Evolutionary conservation across 1,140 invertebrate species (phyloP).

Genomic region (Hypothenemus hampei): DNA sequence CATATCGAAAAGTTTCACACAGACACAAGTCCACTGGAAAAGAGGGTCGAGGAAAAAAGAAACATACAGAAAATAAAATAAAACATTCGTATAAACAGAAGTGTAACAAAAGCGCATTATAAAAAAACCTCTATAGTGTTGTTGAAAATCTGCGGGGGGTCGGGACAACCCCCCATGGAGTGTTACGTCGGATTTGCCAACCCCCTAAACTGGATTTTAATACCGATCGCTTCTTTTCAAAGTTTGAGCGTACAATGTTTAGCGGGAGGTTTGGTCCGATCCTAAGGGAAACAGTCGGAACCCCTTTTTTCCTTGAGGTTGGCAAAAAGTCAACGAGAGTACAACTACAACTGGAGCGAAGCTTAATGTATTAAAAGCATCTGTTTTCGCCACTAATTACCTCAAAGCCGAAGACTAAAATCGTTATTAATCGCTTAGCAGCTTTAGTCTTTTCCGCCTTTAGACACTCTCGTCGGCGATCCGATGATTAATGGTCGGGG

Average conservation of each 20-base stretch:
- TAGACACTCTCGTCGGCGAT: not conserved
- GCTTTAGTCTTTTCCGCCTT: constrained; percentile 8
- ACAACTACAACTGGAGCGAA: no score
- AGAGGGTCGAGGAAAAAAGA: no score
- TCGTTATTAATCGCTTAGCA: constrained; percentile 16
- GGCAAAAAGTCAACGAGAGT: no score
- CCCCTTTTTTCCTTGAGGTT: no score
- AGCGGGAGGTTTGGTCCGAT: no score
- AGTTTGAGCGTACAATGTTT: no score
- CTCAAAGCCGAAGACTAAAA: constrained; percentile 3
- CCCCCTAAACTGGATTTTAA: not conserved
- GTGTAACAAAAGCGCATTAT: not conserved
- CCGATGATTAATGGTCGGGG: constrained; percentile 6
- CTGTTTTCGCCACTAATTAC: constrained; percentile 17
- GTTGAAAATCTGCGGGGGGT: not conserved
- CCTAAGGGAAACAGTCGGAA: no score
- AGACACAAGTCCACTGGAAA: not conserved
- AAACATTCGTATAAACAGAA: not conserved
- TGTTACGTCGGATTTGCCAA: constrained; percentile 1
- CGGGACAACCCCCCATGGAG: not conserved
- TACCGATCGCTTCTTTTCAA: no score
- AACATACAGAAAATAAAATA: not conserved
- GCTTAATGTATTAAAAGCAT: no score
- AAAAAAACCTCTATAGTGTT: not conserved
- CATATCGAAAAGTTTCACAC: not conserved